Evolutionary conservation across 30 jellyfish, hydroid and myxozoan genomes (phyloP).

Genomic region (Nemopilema nomurai): DNA sequence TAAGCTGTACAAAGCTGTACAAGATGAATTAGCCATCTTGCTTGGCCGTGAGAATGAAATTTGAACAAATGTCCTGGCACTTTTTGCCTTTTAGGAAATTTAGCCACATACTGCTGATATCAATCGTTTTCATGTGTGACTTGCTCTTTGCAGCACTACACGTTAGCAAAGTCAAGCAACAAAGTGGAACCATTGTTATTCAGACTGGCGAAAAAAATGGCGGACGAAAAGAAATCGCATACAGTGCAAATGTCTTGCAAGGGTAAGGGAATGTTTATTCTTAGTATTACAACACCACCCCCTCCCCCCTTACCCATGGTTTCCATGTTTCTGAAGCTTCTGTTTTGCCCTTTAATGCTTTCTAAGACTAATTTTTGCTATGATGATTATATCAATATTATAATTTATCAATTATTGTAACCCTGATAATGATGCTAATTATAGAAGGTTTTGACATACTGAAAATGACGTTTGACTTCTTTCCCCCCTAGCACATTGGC

Average conservation of each 20-base stretch:
- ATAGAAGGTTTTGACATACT: no score
- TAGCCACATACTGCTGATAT: background rate
- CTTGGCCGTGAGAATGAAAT: background rate
- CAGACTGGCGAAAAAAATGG: slow-evolving; percentile 78
- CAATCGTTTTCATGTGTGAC: background rate
- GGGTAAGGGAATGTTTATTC: slow-evolving; percentile 61
- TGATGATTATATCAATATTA: background rate
- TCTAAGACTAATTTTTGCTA: no score
- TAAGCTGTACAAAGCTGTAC: background rate
- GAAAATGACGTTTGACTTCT: background rate
- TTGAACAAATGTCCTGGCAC: background rate
- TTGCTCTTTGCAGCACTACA: slow-evolving; percentile 69
- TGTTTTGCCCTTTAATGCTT: background rate
- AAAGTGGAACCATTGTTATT: slow-evolving; percentile 76
- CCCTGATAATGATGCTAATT: no score
- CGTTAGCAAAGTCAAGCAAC: slow-evolving; percentile 73
- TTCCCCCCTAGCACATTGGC: slow-evolving; percentile 84
- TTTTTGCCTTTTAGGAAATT: background rate
- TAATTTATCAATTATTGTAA: background rate
- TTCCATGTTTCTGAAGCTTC: no score
- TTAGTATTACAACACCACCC: no score
- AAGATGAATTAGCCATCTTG: background rate
- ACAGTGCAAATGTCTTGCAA: slow-evolving; percentile 86
- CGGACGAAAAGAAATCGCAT: slow-evolving; percentile 79
- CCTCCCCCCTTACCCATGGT: no score